Evolutionary conservation across 2,113 vertebrate species (phyloP).

Genomic region (Odobenus rosmarus): DNA sequence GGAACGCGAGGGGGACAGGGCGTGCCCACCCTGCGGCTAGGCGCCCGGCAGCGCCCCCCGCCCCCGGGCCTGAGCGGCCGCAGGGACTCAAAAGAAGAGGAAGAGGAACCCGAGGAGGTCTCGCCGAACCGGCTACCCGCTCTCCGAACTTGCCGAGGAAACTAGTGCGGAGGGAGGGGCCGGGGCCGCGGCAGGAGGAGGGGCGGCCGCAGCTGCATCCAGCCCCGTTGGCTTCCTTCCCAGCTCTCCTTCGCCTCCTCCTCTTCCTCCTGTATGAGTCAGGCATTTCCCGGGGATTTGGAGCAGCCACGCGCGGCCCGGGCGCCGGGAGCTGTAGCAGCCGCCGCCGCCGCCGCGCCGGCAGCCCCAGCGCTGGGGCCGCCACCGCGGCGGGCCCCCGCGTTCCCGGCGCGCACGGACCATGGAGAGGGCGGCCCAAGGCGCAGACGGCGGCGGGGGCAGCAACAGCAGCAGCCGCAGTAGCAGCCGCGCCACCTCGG

Average conservation of each 20-base stretch:
- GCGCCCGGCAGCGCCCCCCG: not conserved
- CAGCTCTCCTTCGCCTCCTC: slow-evolving; percentile 73
- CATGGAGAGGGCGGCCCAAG: slow-evolving; percentile 83
- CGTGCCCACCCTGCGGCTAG: not conserved
- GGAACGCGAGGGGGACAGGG: not conserved
- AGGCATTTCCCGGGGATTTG: slow-evolving; percentile 79
- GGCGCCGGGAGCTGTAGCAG: slow-evolving; percentile 59
- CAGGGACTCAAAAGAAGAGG: not conserved
- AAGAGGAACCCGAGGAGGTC: not conserved
- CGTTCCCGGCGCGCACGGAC: slow-evolving; percentile 61
- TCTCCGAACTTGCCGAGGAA: slow-evolving; percentile 65
- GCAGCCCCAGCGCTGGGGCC: not conserved
- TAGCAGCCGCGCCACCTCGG: slow-evolving; percentile 86
- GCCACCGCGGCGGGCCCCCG: slow-evolving; percentile 55
- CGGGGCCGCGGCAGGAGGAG: slow-evolving; percentile 14
- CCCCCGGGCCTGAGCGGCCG: not conserved
- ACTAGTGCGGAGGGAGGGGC: slow-evolving; percentile 69
- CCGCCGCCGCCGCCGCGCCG: not conserved
- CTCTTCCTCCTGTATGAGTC: slow-evolving; percentile 82
- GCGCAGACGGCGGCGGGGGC: slow-evolving; percentile 78
- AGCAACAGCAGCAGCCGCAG: slow-evolving; percentile 83
- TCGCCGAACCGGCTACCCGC: not conserved
- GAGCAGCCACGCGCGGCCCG: slow-evolving; percentile 69
- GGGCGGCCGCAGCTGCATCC: slow-evolving; percentile 66
- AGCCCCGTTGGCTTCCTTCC: slow-evolving; percentile 59